phyloP scores from a whole-genome alignment of 2,113 vertebrate genomes.

The Polypterus senegalus region DNA sequence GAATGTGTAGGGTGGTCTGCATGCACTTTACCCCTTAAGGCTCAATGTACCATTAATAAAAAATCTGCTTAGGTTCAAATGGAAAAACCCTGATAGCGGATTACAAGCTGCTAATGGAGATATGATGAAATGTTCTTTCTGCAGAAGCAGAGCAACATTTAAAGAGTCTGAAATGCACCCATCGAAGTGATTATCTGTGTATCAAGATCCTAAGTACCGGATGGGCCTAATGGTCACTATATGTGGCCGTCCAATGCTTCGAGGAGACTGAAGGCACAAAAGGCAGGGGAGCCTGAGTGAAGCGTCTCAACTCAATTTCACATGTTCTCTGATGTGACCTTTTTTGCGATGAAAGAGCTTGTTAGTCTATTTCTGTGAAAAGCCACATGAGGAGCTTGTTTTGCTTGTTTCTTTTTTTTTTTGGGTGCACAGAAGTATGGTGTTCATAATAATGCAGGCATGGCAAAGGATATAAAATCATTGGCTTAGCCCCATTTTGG shows the following conservation, averaged over 20 bases:
- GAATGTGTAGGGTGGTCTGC: slow-evolving; percentile 7
- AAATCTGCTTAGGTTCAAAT: slow-evolving; percentile 60
- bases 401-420: too few species aligned
- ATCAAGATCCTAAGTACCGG: slow-evolving; percentile 34
- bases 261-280: neutral
- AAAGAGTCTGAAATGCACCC: slow-evolving; percentile 28
- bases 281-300: too few species aligned
- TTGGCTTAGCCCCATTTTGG: too few species aligned
- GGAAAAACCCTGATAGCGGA: slow-evolving; percentile 49
- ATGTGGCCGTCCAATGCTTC: neutral
- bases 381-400: too few species aligned
- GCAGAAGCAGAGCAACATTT: slow-evolving; percentile 26
- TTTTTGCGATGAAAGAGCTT: too few species aligned
- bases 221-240: slow-evolving; percentile 24
- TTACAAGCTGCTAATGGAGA: slow-evolving; percentile 58
- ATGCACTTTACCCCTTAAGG: slow-evolving; percentile 32
- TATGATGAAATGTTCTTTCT: slow-evolving; percentile 37
- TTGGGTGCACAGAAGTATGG: too few species aligned
- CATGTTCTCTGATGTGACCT: too few species aligned
- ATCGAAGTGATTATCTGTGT: slow-evolving; percentile 47
- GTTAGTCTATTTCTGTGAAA: too few species aligned
- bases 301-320: too few species aligned
- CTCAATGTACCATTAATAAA: slow-evolving; percentile 56
- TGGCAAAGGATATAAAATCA: too few species aligned
- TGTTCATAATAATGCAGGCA: too few species aligned